phyloP scores from a whole-genome alignment of 2,888 invertebrate species.

The Drosophila borborema region DNA sequence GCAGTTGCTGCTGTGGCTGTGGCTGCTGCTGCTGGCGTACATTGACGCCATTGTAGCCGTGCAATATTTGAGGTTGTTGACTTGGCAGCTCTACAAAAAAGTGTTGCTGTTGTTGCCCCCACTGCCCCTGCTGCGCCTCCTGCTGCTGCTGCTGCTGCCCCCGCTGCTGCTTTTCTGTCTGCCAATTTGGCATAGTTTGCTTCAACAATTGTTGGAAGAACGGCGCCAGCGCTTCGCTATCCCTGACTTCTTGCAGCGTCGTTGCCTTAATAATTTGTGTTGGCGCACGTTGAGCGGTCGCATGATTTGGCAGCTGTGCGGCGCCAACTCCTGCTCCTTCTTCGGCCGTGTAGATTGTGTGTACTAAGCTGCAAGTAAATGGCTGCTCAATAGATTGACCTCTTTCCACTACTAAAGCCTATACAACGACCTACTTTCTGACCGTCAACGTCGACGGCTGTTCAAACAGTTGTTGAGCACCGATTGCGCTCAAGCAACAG shows the following conservation, averaged over 20 bases:
- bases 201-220: conserved; percentile 64
- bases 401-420: conserved; percentile 22
- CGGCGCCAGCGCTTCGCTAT: conserved; percentile 58
- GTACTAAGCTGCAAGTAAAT: conserved; percentile 59
- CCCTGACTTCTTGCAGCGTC: conserved; percentile 55
- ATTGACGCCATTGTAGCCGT: conserved; percentile 76
- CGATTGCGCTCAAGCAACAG: conserved; percentile 20
- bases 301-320: conserved; percentile 42
- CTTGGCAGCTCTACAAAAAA: conserved; percentile 67
- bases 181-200: conserved; percentile 70
- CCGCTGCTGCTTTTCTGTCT: conserved; percentile 29
- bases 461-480: conserved; percentile 67
- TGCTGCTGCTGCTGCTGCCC: conserved; percentile 22
- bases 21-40: conserved; percentile 53
- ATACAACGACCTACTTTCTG: conserved; percentile 66
- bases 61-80: conserved; percentile 74
- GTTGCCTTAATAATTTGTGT: conserved; percentile 57
- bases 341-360: conserved; percentile 34
- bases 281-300: conserved; percentile 44
- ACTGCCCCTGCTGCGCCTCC: conserved; percentile 11
- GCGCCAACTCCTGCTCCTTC: conserved; percentile 20
- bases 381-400: conserved; percentile 65
- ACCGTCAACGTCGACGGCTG: conserved; percentile 44
- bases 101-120: conserved; percentile 37
- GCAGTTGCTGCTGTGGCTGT: conserved; percentile 32